These are phyloP conservation scores for Acheta domesticus DNA, from an alignment of 2,888 invertebrate species.

Conservation along the genomic window DNA sequence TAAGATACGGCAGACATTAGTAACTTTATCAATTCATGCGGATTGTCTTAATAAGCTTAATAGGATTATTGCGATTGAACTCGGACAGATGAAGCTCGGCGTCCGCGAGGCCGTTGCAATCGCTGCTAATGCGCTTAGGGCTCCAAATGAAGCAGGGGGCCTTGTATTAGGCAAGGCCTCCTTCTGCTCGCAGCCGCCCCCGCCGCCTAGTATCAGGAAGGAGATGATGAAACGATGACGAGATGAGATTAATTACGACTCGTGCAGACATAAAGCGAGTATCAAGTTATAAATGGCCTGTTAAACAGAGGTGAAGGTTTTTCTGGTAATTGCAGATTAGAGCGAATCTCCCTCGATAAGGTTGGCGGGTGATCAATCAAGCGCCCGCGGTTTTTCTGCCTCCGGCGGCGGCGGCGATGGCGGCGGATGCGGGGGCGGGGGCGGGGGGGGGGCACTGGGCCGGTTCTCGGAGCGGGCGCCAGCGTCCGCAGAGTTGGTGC, in stretches of 20 bases:
- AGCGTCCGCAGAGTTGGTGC: too few relatives aligned
- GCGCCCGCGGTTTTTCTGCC: too few relatives aligned
- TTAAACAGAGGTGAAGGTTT: constrained; percentile 18
- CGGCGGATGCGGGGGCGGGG: too few relatives aligned
- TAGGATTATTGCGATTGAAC: neutral
- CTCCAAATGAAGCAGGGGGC: neutral
- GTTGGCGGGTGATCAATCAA: neutral
- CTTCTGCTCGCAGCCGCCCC: neutral
- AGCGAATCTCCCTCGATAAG: neutral
- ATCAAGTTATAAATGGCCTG: constrained; percentile 2
- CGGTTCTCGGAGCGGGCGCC: too few relatives aligned
- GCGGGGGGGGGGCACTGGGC: too few relatives aligned
- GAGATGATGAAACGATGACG: constrained; percentile 10
- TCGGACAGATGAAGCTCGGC: neutral
- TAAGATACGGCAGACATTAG: neutral
- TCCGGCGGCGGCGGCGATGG: too few relatives aligned
- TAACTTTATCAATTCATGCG: neutral
- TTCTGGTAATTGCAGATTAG: constrained; percentile 9
- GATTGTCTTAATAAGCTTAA: constrained; percentile 2
- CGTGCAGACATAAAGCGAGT: constrained; percentile 9
- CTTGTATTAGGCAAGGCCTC: neutral
- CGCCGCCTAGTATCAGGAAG: constrained; percentile 4
- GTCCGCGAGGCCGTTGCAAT: neutral
- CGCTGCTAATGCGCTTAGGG: neutral
- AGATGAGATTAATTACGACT: neutral